Evolutionary conservation across 2,797 vertebrate species (phyloP).

Genomic region (Chrysocyon brachyurus): DNA sequence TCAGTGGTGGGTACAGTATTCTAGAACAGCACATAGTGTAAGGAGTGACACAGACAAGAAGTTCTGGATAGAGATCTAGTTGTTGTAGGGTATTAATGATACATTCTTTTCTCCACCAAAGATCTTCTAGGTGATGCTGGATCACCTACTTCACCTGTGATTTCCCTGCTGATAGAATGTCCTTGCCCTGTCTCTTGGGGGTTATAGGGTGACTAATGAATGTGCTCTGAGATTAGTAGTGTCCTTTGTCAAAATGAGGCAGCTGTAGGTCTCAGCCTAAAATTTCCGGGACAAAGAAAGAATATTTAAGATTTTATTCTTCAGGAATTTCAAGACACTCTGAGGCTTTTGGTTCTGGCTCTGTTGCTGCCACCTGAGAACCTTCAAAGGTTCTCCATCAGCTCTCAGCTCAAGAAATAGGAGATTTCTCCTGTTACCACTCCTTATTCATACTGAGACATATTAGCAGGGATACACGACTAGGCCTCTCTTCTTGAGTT

Average conservation of each 20-base stretch:
- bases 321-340: slow-evolving; percentile 16
- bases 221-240: not conserved
- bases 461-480: fast-evolving
- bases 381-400: not conserved
- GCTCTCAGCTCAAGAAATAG: not conserved
- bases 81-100: not conserved
- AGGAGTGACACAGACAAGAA: not conserved
- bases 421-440: not conserved
- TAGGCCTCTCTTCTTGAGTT: not conserved
- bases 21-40: not conserved
- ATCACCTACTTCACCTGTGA: not conserved
- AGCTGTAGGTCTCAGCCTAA: not conserved
- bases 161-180: not conserved
- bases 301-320: not conserved
- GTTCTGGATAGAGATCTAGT: not conserved
- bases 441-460: not conserved
- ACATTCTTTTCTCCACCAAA: not conserved
- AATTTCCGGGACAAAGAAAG: not conserved
- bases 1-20: not conserved
- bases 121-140: not conserved
- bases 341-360: slow-evolving; percentile 18
- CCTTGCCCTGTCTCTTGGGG: not conserved
- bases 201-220: not conserved
- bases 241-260: not conserved
- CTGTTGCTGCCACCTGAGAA: not conserved